Conservation (phyloP, 2,113 vertebrate species). For the Cephalophus harveyi region DNA sequence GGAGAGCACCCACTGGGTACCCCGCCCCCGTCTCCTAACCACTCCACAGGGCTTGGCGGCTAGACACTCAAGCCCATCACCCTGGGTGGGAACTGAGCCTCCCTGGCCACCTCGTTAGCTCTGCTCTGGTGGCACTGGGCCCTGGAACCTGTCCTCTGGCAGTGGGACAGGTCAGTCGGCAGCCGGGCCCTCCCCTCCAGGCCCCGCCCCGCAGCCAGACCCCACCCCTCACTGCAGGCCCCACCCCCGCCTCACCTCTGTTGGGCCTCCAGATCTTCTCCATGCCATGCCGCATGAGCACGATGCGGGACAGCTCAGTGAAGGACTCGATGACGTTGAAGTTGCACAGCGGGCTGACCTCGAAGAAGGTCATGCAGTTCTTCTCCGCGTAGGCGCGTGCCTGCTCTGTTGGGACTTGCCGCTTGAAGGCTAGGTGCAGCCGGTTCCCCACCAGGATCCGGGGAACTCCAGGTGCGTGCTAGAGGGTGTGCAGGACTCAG, state of each 20-base stretch:
- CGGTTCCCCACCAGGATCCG: slow-evolving; percentile 97
- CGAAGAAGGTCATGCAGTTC: slow-evolving; percentile 99
- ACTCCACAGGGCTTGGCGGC: too few species aligned
- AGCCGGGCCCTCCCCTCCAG: not conserved
- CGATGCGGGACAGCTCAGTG: slow-evolving; percentile 96
- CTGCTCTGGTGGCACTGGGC: too few species aligned
- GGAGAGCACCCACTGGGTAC: too few species aligned
- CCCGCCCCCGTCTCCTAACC: too few species aligned
- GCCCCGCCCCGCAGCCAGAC: not conserved
- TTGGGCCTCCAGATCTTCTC: slow-evolving; percentile 99
- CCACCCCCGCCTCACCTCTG: slow-evolving; percentile 82
- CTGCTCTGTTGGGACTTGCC: slow-evolving; percentile 97
- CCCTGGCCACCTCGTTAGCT: too few species aligned
- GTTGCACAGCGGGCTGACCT: slow-evolving; percentile 98
- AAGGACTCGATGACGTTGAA: slow-evolving; percentile 99
- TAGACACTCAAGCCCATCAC: too few species aligned
- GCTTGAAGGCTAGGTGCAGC: slow-evolving; percentile 96
- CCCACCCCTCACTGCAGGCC: not conserved
- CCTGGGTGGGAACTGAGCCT: too few species aligned
- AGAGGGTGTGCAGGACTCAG: not conserved
- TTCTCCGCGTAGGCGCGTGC: slow-evolving; percentile 95
- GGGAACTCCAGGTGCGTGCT: slow-evolving; percentile 98
- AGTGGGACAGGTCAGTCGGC: not conserved
- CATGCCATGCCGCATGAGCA: slow-evolving; percentile 99
- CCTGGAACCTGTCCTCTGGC: too few species aligned